phyloP scores from a whole-genome alignment of 1,140 invertebrate species.

The Diploscapter pachys region DNA sequence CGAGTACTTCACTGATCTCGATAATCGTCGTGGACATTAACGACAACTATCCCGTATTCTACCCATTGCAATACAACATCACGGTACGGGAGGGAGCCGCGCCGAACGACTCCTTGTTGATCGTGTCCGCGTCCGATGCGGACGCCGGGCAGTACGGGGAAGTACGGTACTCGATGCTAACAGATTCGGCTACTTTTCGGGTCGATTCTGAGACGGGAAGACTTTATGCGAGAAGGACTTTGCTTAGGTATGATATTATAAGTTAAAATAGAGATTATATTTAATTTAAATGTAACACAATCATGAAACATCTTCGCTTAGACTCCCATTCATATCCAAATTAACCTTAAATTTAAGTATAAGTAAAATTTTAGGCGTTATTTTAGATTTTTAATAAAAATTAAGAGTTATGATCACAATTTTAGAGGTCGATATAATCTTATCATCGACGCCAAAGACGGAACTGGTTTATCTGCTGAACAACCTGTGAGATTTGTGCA shows the following conservation, averaged over 20 bases:
- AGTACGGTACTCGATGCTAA: constrained; percentile 65
- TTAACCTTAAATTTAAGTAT: too few relatives aligned
- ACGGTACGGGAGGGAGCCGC: constrained; percentile 72
- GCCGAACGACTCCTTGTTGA: constrained; percentile 69
- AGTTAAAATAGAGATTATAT: not conserved
- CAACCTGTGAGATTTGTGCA: not conserved
- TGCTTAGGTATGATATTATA: not conserved
- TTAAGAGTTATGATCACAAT: too few relatives aligned
- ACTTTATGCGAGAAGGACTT: constrained; percentile 25
- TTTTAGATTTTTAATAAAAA: too few relatives aligned
- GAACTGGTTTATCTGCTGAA: constrained; percentile 10
- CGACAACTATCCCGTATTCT: constrained; percentile 79
- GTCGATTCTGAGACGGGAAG: constrained; percentile 50
- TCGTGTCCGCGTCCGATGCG: constrained; percentile 72
- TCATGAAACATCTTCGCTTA: too few relatives aligned
- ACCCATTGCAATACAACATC: constrained; percentile 68
- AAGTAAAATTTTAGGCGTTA: too few relatives aligned
- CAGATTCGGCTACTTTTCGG: constrained; percentile 42
- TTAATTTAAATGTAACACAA: too few relatives aligned
- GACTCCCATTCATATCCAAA: too few relatives aligned
- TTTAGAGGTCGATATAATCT: constrained; percentile 8
- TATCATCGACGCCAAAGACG: constrained; percentile 22
- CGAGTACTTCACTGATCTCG: constrained; percentile 72
- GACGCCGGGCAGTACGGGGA: constrained; percentile 74
- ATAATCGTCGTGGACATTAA: constrained; percentile 79